These are phyloP conservation scores for Agrochola lychnidis DNA, from an alignment of 2,888 invertebrate species.

Conservation along the genomic window DNA sequence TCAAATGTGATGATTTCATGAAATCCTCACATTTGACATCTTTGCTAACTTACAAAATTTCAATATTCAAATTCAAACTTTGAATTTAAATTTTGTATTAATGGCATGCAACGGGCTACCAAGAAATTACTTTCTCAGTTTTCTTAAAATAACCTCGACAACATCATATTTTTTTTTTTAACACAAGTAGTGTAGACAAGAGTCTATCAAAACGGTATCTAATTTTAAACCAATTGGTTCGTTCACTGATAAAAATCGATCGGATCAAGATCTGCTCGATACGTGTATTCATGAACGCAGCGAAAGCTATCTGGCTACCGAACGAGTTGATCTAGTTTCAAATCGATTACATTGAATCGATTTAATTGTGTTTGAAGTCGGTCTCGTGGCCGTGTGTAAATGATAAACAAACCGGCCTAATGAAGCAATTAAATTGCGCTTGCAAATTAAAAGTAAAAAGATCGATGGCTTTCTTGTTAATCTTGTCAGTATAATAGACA, in stretches of 20 bases:
- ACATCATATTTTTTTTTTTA: too few relatives aligned
- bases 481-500: constrained; percentile 4
- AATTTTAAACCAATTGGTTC: constrained; percentile 51
- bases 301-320: constrained; percentile 66
- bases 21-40: too few relatives aligned
- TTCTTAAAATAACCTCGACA: constrained; percentile 29
- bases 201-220: constrained; percentile 36
- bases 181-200: constrained; percentile 13
- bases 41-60: too few relatives aligned
- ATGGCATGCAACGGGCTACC: too few relatives aligned
- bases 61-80: too few relatives aligned
- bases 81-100: too few relatives aligned
- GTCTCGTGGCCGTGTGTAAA: constrained; percentile 34
- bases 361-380: constrained; percentile 54
- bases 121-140: constrained; percentile 28
- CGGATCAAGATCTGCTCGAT: constrained; percentile 51
- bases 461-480: constrained; percentile 11
- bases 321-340: constrained; percentile 66
- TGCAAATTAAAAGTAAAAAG: constrained; percentile 41
- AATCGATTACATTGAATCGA: constrained; percentile 65
- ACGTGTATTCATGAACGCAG: constrained; percentile 57
- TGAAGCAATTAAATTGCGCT: constrained; percentile 43
- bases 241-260: constrained; percentile 54
- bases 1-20: too few relatives aligned
- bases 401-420: constrained; percentile 49